phyloP scores from a whole-genome alignment of 2,888 invertebrate species.

The Autographa gamma region DNA sequence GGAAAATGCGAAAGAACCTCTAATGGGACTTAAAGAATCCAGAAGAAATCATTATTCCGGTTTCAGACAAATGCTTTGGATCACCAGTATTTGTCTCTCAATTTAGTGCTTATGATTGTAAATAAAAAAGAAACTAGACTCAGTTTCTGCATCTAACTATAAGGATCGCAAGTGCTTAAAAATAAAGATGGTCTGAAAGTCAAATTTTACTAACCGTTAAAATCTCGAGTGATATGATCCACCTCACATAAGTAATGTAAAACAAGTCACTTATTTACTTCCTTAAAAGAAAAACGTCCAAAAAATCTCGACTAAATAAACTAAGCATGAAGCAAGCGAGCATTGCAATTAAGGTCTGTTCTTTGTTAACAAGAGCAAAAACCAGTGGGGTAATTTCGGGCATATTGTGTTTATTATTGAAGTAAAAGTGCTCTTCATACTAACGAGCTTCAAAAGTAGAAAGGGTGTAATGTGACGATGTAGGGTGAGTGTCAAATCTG shows the following conservation, averaged over 20 bases:
- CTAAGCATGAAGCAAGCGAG: conserved; percentile 2
- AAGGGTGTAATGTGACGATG: conserved; percentile 77
- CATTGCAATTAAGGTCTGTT: conserved; percentile 1
- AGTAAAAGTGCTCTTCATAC: conserved; percentile 60
- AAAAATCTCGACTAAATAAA: not conserved
- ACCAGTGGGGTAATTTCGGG: not conserved
- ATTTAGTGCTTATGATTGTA: too few relatives aligned
- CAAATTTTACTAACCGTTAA: too few relatives aligned
- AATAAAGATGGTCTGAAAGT: too few relatives aligned
- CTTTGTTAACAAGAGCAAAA: not conserved
- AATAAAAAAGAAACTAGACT: too few relatives aligned
- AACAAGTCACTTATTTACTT: not conserved
- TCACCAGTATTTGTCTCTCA: too few relatives aligned
- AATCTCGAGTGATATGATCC: too few relatives aligned
- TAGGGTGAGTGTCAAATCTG: conserved; percentile 81
- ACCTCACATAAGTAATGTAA: not conserved
- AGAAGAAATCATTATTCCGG: too few relatives aligned
- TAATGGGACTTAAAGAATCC: not conserved
- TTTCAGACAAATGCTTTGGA: too few relatives aligned
- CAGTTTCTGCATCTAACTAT: too few relatives aligned
- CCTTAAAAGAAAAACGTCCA: not conserved
- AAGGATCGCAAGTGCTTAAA: too few relatives aligned
- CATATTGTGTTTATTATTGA: not conserved
- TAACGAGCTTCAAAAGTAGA: conserved; percentile 61
- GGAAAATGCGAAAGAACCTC: not conserved